These are phyloP conservation scores for Ornithoptera alexandrae DNA, from an alignment of 2,888 invertebrate genomes.

Conservation along the genomic window DNA sequence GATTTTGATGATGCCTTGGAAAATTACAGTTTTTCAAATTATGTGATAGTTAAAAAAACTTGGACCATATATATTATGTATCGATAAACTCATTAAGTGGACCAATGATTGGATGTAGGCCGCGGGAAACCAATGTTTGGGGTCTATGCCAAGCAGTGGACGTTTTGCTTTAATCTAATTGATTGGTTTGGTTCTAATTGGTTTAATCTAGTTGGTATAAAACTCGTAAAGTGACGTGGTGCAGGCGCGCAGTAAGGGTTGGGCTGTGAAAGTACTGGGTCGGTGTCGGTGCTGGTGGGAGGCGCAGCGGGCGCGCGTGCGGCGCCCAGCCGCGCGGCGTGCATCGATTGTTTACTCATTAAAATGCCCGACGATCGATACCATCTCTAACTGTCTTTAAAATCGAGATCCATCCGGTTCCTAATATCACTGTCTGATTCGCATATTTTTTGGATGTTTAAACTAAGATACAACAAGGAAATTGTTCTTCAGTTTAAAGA, in stretches of 20 bases:
- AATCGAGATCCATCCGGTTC: constrained; percentile 50
- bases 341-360: constrained; percentile 81
- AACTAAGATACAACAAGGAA: not conserved
- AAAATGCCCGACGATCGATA: constrained; percentile 76
- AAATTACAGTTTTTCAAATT: no score
- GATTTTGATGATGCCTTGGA: no score
- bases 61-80: no score
- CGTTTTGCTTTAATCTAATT: not conserved
- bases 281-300: constrained; percentile 24
- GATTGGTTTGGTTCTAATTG: not conserved
- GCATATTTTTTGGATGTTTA: constrained; percentile 36
- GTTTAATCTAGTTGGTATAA: not conserved
- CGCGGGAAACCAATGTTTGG: no score
- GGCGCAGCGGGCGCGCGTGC: constrained; percentile 58
- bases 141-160: no score
- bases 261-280: constrained; percentile 27
- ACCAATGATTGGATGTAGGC: no score
- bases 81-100: no score
- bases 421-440: constrained; percentile 46
- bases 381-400: constrained; percentile 73
- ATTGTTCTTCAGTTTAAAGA: not conserved
- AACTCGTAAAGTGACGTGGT: constrained; percentile 15
- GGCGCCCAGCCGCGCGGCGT: constrained; percentile 73
- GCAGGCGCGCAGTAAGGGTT: constrained; percentile 15
- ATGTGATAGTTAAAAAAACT: no score